A percentile compares a stretch with the other conserved stretches of the same genome.
Evolutionary conservation across 2,888 invertebrate species (phyloP).

Genomic region (Cremastinae sp.): DNA sequence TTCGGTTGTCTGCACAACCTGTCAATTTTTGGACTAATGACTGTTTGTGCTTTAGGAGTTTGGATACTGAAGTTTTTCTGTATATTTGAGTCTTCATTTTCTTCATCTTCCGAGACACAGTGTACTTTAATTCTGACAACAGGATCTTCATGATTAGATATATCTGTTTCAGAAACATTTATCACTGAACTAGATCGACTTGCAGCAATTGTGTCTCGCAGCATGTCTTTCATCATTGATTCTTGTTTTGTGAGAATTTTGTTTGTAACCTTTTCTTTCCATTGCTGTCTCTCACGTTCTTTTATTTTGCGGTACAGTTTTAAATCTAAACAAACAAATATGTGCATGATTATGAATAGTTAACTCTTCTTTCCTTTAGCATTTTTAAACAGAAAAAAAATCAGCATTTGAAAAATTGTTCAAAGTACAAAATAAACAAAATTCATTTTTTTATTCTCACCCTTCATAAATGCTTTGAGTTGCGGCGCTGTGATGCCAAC

Average conservation of each 20-base stretch:
- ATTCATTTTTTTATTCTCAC: conserved; percentile 79
- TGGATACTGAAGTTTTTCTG: conserved; percentile 11
- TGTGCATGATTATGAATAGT: neutral
- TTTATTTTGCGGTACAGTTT: conserved; percentile 83
- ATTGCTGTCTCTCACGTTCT: conserved; percentile 81
- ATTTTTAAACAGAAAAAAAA: neutral
- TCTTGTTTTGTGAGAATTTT: conserved; percentile 71
- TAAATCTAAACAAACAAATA: conserved; percentile 82
- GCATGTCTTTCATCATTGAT: conserved; percentile 64
- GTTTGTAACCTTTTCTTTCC: conserved; percentile 72
- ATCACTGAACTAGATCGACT: conserved; percentile 12
- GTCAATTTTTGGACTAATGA: conserved; percentile 11
- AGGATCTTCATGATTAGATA: conserved; percentile 60
- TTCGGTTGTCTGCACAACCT: neutral
- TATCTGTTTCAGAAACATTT: conserved; percentile 22
- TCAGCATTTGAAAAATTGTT: too few relatives aligned
- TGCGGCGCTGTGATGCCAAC: conserved; percentile 88
- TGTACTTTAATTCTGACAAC: conserved; percentile 70
- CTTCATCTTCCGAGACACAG: conserved; percentile 64
- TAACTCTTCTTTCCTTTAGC: neutral
- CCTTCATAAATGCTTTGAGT: conserved; percentile 89
- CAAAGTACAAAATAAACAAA: neutral
- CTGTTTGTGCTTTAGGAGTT: neutral
- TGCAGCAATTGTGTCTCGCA: conserved; percentile 49
- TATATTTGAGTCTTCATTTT: conserved; percentile 56